Percentiles rank a stretch among this genome's conserved stretches.
Evolutionary conservation across 2,113 vertebrate species (phyloP).

Genomic region (Conger conger): DNA sequence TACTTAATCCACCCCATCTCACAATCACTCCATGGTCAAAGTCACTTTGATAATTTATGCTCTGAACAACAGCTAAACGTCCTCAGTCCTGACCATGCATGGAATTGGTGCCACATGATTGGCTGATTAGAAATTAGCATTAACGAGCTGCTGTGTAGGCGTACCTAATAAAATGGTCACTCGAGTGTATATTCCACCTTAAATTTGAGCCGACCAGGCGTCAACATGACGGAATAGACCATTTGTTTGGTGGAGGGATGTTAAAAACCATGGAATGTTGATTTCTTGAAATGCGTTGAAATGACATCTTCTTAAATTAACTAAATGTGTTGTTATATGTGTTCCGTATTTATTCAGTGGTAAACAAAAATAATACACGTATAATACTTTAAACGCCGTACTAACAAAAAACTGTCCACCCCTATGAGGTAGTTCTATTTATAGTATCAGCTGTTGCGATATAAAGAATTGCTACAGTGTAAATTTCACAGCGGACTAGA

Average conservation of each 20-base stretch:
- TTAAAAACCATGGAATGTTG: neutral
- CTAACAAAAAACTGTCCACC: slow-evolving; percentile 5
- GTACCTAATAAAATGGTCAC: too few relatives aligned
- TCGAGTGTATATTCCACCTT: slow-evolving; percentile 27
- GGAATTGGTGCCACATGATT: too few relatives aligned
- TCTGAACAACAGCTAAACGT: too few relatives aligned
- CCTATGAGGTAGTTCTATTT: slow-evolving; percentile 62
- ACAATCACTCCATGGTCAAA: too few relatives aligned
- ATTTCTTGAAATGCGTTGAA: neutral
- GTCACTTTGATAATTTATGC: too few relatives aligned
- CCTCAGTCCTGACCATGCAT: too few relatives aligned
- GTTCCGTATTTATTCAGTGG: too few relatives aligned
- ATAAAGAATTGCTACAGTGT: slow-evolving; percentile 67
- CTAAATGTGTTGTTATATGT: neutral
- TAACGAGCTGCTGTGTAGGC: too few relatives aligned
- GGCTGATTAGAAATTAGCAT: too few relatives aligned
- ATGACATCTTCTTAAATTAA: neutral
- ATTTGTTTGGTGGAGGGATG: neutral
- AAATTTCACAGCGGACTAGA: slow-evolving; percentile 60
- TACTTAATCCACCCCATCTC: too few relatives aligned
- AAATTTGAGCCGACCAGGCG: neutral
- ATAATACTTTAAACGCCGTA: neutral
- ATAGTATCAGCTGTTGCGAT: slow-evolving; percentile 73
- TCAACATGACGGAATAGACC: slow-evolving; percentile 22
- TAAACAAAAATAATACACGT: too few relatives aligned